Conservation (phyloP, 2,888 invertebrate genomes). For the Drosophila borealis region DNA sequence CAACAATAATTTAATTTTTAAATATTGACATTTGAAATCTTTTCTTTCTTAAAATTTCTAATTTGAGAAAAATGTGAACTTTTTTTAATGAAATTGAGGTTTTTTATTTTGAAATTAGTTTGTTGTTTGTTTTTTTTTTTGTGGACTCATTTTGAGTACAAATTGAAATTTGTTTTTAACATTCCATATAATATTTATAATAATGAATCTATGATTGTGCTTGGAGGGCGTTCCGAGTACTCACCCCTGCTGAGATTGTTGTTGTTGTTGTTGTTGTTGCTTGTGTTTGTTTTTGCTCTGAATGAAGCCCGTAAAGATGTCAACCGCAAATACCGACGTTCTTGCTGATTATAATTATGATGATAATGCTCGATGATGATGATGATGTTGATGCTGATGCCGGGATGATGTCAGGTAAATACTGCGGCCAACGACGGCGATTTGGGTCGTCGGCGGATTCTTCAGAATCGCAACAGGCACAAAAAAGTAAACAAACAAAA, state of each 20-base stretch:
- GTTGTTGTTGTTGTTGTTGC: slow-evolving; percentile 11
- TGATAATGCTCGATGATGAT: slow-evolving; percentile 16
- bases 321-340: slow-evolving; percentile 67
- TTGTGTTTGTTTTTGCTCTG: slow-evolving; percentile 31
- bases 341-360: slow-evolving; percentile 25
- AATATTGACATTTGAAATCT: too few relatives aligned
- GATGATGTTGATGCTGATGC: slow-evolving; percentile 21
- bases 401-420: slow-evolving; percentile 57
- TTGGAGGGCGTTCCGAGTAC: background rate
- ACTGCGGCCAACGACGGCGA: slow-evolving; percentile 18
- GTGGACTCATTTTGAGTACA: too few relatives aligned
- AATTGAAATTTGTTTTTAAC: background rate
- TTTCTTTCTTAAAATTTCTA: too few relatives aligned
- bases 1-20: too few relatives aligned
- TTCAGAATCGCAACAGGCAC: slow-evolving; percentile 18
- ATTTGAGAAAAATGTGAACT: too few relatives aligned
- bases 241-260: slow-evolving; percentile 22
- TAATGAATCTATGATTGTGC: background rate
- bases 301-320: slow-evolving; percentile 70
- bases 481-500: slow-evolving; percentile 7
- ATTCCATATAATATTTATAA: background rate
- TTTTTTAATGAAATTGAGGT: too few relatives aligned
- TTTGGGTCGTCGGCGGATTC: slow-evolving; percentile 28
- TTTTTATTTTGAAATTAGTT: too few relatives aligned
- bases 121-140: background rate